phyloP scores from a whole-genome alignment of 1,140 invertebrate species.

The Zaprionus taronus region DNA sequence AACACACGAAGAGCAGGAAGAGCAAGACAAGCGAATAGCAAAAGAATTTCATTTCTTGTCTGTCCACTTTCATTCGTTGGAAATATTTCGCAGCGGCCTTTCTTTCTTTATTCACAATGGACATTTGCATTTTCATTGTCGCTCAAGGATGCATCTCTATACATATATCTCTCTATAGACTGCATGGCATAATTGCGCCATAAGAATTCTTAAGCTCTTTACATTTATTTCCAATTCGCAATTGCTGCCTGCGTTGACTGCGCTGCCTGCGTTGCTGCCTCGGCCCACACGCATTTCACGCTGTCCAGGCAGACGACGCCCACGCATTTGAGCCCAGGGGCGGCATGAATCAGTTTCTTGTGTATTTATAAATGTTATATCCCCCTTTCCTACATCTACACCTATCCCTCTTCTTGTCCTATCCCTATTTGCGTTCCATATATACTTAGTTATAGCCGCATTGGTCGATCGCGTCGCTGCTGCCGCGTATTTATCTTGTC shows the following conservation, averaged over 20 bases:
- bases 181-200: constrained; percentile 15
- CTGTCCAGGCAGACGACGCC: constrained; percentile 27
- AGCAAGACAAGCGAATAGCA: neutral
- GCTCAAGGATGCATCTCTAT: constrained; percentile 16
- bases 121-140: constrained; percentile 40
- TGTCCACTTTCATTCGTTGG: constrained; percentile 55
- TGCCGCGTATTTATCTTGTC: constrained; percentile 12
- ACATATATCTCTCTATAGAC: neutral
- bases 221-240: constrained; percentile 35
- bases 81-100: constrained; percentile 11
- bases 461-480: neutral
- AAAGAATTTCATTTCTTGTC: constrained; percentile 54
- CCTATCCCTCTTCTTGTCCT: neutral
- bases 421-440: neutral
- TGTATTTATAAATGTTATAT: constrained; percentile 41
- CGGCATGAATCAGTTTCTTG: constrained; percentile 37
- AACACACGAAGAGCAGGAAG: constrained; percentile 22
- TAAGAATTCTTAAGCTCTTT: constrained; percentile 17
- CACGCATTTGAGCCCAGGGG: constrained; percentile 24
- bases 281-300: neutral
- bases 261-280: neutral
- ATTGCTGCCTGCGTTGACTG: constrained; percentile 7
- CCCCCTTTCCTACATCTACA: neutral
- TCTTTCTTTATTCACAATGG: constrained; percentile 36
- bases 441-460: neutral